Percentiles rank a stretch among this genome's conserved stretches.
phyloP scores from a whole-genome alignment of 2,797 vertebrate genomes.

The Nyctibius grandis region DNA sequence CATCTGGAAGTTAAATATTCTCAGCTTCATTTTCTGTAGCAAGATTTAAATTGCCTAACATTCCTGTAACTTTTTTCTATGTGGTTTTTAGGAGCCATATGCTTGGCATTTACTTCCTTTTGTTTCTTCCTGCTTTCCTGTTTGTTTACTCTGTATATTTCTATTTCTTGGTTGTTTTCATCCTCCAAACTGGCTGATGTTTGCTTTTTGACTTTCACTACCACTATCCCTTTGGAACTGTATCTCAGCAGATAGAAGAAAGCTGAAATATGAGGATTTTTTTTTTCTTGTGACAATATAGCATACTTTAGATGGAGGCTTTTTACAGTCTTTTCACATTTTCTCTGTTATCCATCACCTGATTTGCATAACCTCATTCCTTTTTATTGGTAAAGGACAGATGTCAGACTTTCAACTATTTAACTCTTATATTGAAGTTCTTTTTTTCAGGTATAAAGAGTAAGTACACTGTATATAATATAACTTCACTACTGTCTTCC shows the following conservation, averaged over 20 bases:
- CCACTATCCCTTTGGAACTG: not conserved
- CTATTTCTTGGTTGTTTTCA: not conserved
- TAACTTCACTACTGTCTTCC: not conserved
- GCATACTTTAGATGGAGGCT: not conserved
- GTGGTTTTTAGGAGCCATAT: not conserved
- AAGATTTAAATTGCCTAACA: not conserved
- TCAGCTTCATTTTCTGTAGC: not conserved
- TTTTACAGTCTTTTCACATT: not conserved
- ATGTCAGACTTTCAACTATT: not conserved
- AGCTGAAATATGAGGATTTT: not conserved
- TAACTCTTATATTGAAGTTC: not conserved
- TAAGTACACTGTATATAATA: not conserved
- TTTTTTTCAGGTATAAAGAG: not conserved
- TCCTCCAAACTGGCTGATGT: not conserved
- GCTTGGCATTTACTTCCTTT: not conserved
- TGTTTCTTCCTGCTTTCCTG: not conserved
- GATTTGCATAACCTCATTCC: conserved; percentile 8
- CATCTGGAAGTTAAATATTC: conserved; percentile 52
- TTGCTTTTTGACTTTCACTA: not conserved
- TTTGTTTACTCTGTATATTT: not conserved
- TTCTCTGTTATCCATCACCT: not conserved
- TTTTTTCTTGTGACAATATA: not conserved
- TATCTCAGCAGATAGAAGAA: not conserved
- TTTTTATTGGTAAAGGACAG: conserved; percentile 17
- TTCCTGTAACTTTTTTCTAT: not conserved